Percentiles rank a stretch among this genome's conserved stretches.
Conservation (phyloP, 92 coral and sea anemone species). For the Paramuricea clavata region DNA sequence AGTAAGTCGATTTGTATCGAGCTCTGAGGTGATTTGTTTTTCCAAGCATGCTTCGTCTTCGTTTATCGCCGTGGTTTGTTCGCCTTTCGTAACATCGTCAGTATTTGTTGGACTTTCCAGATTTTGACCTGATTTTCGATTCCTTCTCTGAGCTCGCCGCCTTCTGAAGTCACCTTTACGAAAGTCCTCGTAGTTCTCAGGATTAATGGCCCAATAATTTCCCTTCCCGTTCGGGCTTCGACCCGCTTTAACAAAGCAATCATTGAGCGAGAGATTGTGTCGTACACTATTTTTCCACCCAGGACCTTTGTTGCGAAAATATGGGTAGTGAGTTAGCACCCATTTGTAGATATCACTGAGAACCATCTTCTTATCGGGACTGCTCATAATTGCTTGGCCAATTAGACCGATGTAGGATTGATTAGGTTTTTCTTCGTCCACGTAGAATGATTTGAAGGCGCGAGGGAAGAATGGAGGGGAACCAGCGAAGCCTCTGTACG, state of each 20-base stretch:
- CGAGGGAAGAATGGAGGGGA: constrained; percentile 39
- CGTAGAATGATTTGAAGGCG: constrained; percentile 36
- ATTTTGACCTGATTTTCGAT: constrained; percentile 30
- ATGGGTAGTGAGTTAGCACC: constrained; percentile 67
- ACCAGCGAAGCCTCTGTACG: constrained; percentile 7
- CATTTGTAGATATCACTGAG: constrained; percentile 69
- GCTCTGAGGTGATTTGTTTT: not conserved
- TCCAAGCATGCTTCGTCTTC: constrained; percentile 7
- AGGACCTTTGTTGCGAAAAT: constrained; percentile 71
- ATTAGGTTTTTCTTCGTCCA: constrained; percentile 65
- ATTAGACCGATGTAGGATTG: constrained; percentile 71
- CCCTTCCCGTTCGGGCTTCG: constrained; percentile 74
- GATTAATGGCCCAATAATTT: constrained; percentile 70
- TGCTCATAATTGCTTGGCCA: constrained; percentile 70
- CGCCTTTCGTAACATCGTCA: not conserved
- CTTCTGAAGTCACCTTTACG: constrained; percentile 68
- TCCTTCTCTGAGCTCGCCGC: constrained; percentile 60
- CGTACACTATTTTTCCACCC: constrained; percentile 73
- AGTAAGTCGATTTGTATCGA: not conserved
- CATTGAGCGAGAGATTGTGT: constrained; percentile 66
- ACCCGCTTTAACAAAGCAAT: constrained; percentile 68
- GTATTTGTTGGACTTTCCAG: constrained; percentile 1
- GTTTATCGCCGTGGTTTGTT: not conserved
- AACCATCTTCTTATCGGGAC: constrained; percentile 64
- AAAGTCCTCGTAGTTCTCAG: constrained; percentile 68